A percentile compares a stretch with the other conserved stretches of the same genome.
phyloP scores from a whole-genome alignment of 1,140 invertebrate species.

The Himalopsyche phryganea region DNA sequence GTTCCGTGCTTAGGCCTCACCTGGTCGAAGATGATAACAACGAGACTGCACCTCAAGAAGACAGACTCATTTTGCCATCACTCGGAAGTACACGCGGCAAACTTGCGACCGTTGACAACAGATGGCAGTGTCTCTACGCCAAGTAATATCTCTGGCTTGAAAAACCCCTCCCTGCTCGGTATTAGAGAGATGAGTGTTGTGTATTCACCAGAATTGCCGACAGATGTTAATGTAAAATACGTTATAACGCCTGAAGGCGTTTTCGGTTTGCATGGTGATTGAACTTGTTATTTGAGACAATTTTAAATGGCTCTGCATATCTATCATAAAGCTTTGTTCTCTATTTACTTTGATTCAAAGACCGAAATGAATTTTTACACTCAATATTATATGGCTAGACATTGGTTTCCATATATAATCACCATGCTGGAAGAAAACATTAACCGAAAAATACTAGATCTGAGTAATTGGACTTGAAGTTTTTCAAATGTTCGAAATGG shows the following conservation, averaged over 20 bases:
- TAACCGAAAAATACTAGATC: no score
- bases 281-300: background rate
- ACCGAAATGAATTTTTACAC: no score
- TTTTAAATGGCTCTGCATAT: no score
- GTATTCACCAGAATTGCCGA: conserved; percentile 20
- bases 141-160: background rate
- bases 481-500: no score
- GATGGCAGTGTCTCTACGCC: background rate
- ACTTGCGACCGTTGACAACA: background rate
- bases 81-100: background rate
- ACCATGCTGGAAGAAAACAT: no score
- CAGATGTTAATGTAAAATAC: conserved; percentile 12
- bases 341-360: no score
- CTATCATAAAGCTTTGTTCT: no score
- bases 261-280: conserved; percentile 10
- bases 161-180: background rate
- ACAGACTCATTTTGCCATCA: conserved; percentile 13
- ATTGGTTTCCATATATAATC: no score
- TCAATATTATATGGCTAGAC: no score
- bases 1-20: conserved; percentile 28
- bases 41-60: conserved; percentile 21
- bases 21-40: conserved; percentile 31
- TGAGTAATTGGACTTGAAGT: no score
- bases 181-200: conserved; percentile 22
- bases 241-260: conserved; percentile 20